Evolutionary conservation across 2,797 vertebrate species (phyloP), one percentile per base, ranked within the genome.

Genomic region (Paratrypauchen microcephalus): DNA sequence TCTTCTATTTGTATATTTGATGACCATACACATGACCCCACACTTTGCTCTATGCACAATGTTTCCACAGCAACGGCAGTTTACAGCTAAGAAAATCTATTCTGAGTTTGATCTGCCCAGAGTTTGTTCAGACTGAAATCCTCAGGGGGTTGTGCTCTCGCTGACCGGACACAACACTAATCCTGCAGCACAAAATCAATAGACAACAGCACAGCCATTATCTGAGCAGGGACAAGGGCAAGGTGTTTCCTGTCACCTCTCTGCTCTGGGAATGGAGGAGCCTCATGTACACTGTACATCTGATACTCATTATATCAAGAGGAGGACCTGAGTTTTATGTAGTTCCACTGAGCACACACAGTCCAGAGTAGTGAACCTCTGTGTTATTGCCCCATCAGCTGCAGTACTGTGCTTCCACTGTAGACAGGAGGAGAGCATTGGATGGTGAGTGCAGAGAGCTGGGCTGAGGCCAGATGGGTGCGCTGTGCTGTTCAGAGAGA

Each of bases 401-500:
- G 54, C 21, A 56, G 48, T n/a, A 7, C 11, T 21, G 19, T 52
- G 50, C 50, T 21, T 52, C 50, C 50, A 55, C 21, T 12, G 52
- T 55, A 23, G 52, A 26, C 55, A 85, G 74, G 80, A 88, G 83
- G 84, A 89, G 87, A 52, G 83, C 80, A 70, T 87, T 58, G 56
- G 28, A 26, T 56, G 54, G 54, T 56, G 54, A 56, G 24, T 57
- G 28, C 16, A 59, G 28, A 30, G 26, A 30, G 28, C 82, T 85
- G 84, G 85, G 83, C 88, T 80, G 76, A 69, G 78, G 86, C 82
- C 88, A 92, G 86, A 89, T 88, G 87, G 89, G 80, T 82, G 87
- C 83, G 86, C 86, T 84, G 83, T 55, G 26, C 86, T 87, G 88
- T 89, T 91, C 83, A 85, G 86, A 89, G 81, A 87, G 86, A 89